Base-by-base conservation (phyloP, 2,888 invertebrate genomes). In the Eristalinus sepulchralis region DNA sequence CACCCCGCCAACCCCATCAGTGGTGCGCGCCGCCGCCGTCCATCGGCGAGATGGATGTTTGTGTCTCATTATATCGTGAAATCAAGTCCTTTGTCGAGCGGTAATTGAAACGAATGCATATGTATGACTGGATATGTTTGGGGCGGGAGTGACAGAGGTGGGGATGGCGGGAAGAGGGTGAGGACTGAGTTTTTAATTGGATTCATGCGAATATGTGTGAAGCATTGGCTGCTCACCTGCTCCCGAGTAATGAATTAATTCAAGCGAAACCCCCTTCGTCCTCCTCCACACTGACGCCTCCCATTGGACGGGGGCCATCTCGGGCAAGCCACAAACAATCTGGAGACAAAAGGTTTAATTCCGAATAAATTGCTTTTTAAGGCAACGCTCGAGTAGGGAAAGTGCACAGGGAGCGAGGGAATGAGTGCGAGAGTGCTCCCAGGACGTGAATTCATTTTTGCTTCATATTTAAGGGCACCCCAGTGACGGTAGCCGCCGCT, bases 61-160 rank as follows among this genome's bases (percentile, higher is more conserved):
- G 82, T 78, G 78, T 70, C 72, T 81, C 85, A 86, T 86, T 86
- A 82, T 86, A 82, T 86, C 82, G 66, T 81, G 86, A 82, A 86
- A 86, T 82, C 82, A 82, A 73, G 73, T 78, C 85, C 81, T 75
- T 86, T 82, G 85, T 86, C 47, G 73, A 78, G 73, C 70, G 75
- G 78, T 82, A 86, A 86, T 82, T 86, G 86, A 86, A 86, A 86
- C 36, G 82, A 86, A 78, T 72, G 76, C 72, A 53, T 55, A 33
- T 34, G 57, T 13, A 9, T 3, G 57, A 11, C n/a, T 68, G 33
- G n/a, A 34, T 60, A 22, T 22, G 22, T 11, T 0, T n/a, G 10
- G 1, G 24, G 53, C 53, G 20, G 2, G 20, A 9, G 8, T 53
- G 20, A 20, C 11, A 53, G n/a, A 3, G 27, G 27, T 17, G 13